phyloP scores from a whole-genome alignment of 2,797 vertebrate species.

The Gobionotothen gibberifrons region DNA sequence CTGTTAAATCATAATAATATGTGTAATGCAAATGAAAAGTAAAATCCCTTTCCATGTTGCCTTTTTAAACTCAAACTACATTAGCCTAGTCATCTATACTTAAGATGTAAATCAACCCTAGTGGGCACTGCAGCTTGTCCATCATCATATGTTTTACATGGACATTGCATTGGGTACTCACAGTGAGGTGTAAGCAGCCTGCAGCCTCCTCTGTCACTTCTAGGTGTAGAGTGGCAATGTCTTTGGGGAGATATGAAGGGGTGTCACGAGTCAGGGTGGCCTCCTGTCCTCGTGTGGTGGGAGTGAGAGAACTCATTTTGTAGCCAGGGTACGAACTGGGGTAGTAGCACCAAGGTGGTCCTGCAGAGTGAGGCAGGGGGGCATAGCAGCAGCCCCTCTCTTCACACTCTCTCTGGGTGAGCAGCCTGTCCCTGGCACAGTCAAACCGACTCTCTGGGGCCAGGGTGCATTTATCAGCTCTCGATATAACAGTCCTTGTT shows the following conservation, averaged over 20 bases:
- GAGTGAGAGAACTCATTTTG: constrained; percentile 76
- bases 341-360: constrained; percentile 91
- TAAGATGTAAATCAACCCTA: neutral
- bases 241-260: constrained; percentile 71
- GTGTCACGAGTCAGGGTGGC: constrained; percentile 56
- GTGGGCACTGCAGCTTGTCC: neutral
- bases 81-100: neutral
- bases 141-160: neutral
- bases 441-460: constrained; percentile 64
- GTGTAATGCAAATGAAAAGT: neutral
- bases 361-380: constrained; percentile 54
- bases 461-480: constrained; percentile 43
- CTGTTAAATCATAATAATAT: too few relatives aligned
- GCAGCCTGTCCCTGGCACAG: constrained; percentile 67
- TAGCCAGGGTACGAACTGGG: constrained; percentile 86
- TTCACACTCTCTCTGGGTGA: constrained; percentile 83
- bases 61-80: neutral
- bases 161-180: constrained; percentile 50
- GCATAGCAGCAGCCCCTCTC: constrained; percentile 87
- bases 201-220: constrained; percentile 79
- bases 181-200: constrained; percentile 84
- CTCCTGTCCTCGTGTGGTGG: constrained; percentile 52
- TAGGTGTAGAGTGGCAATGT: constrained; percentile 59
- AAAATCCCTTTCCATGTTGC: neutral
- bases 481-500: neutral